phyloP scores from a whole-genome alignment of 2,113 vertebrate species.

The Chloropsis cyanopogon region DNA sequence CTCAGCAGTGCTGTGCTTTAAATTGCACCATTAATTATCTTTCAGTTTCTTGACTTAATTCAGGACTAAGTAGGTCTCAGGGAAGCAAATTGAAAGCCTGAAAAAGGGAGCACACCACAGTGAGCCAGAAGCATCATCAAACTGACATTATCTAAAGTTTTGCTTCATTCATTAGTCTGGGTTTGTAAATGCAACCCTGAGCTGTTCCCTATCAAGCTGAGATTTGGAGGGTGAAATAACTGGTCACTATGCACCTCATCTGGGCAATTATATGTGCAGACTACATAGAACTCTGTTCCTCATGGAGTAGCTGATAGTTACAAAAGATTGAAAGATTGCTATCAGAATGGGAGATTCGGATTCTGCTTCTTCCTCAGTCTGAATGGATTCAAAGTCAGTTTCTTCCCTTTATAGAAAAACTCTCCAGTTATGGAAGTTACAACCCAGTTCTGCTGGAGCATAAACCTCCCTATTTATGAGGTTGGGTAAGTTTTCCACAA shows the following conservation, averaged over 20 bases:
- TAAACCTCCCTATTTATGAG: neutral
- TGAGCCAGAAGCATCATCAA: neutral
- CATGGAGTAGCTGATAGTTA: neutral
- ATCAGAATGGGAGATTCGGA: neutral
- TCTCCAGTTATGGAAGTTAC: neutral
- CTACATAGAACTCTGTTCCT: neutral
- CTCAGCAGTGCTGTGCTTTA: neutral
- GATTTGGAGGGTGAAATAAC: neutral
- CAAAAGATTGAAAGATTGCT: neutral
- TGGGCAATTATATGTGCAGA: neutral
- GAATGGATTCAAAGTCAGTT: neutral
- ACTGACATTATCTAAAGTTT: fast-evolving
- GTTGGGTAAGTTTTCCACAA: neutral
- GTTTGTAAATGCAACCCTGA: neutral
- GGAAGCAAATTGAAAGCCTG: neutral
- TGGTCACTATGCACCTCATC: neutral
- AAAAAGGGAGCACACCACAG: neutral
- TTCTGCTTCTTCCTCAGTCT: neutral
- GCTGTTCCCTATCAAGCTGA: neutral
- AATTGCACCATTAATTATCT: neutral
- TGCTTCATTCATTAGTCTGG: neutral
- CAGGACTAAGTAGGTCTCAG: neutral
- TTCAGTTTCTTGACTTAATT: neutral
- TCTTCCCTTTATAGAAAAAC: neutral
- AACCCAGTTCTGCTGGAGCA: neutral